Base-by-base conservation (phyloP, 92 coral and sea anemone genomes). In the Phenganax marumi region DNA sequence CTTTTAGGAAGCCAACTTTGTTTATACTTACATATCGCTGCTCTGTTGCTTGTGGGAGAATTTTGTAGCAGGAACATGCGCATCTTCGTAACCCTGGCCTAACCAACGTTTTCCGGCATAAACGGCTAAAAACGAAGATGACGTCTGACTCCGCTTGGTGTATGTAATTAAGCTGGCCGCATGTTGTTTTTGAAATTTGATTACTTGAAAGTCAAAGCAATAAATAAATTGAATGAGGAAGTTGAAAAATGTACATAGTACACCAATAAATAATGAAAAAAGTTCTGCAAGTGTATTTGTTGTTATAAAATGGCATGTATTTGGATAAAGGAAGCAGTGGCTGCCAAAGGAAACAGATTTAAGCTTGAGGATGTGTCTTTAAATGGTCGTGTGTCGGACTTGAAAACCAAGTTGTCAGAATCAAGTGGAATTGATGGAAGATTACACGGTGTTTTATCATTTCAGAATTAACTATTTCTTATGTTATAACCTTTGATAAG, bases 341-440 rank as follows among this genome's bases (percentile, higher is more conserved):
- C 89, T 9, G 82, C 70, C 11, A 91, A 85, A 58, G 86, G 87
- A 76, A 68, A 86, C 10, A 92, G 89, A 84, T 92, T 92, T 80
- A 85, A 89, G 17, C 80, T 95, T 61, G 96, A 95, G n/a, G 98
- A 85, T 25, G 82, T 95, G 18, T 92, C 88, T 51, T 87, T 91
- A 62, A 85, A 69, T 71, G 86, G 82, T 33, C 86, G 75, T 52
- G 98, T 95, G 14, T 84, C 86, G 16, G 90, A 89, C 10, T 78
- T 95, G 87, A 95, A 92, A 71, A 84, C 84, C 57, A 87, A 85
- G 79, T 91, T 97, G 43, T 91, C 92, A 53, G 91, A 87, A 70
- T 84, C 87, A 16, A 85, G 88, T 16, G 87, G 85, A 39, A 88
- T 95, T 65, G 97, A 97, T 8, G 91, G 84, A 52, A 79, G 76